Evolutionary conservation across 2,797 vertebrate genomes (phyloP).

Genomic region (Tiaroga cobitis): DNA sequence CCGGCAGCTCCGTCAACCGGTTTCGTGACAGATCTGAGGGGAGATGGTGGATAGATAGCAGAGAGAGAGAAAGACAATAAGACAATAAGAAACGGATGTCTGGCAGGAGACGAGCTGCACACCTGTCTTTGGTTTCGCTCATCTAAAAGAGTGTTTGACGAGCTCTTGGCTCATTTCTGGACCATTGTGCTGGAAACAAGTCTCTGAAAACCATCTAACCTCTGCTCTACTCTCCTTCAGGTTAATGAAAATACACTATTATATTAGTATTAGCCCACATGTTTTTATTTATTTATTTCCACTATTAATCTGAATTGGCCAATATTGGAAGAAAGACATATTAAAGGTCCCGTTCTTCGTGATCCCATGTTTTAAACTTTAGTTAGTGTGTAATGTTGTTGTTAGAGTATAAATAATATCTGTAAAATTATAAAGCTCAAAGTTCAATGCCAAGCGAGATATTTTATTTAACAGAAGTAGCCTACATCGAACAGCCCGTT

Average conservation of each 20-base stretch:
- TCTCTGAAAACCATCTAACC: background rate
- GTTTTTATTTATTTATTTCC: background rate
- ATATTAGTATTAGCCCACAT: background rate
- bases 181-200: slow-evolving; percentile 8
- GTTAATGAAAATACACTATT: background rate
- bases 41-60: background rate
- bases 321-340: background rate
- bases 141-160: background rate
- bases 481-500: too few species aligned
- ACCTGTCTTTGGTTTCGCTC: slow-evolving; percentile 27
- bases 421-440: too few species aligned
- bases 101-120: background rate
- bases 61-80: background rate
- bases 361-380: too few species aligned
- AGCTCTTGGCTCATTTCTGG: slow-evolving; percentile 13
- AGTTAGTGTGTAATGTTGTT: too few species aligned
- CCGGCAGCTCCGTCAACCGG: slow-evolving; percentile 89
- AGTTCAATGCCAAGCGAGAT: too few species aligned
- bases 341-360: too few species aligned
- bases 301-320: background rate
- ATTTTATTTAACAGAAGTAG: too few species aligned
- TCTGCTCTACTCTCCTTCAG: background rate
- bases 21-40: slow-evolving; percentile 90
- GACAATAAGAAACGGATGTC: background rate
- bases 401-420: too few species aligned